phyloP scores from a whole-genome alignment of 2,797 vertebrate genomes.

The Phataginus tetradactyla region DNA sequence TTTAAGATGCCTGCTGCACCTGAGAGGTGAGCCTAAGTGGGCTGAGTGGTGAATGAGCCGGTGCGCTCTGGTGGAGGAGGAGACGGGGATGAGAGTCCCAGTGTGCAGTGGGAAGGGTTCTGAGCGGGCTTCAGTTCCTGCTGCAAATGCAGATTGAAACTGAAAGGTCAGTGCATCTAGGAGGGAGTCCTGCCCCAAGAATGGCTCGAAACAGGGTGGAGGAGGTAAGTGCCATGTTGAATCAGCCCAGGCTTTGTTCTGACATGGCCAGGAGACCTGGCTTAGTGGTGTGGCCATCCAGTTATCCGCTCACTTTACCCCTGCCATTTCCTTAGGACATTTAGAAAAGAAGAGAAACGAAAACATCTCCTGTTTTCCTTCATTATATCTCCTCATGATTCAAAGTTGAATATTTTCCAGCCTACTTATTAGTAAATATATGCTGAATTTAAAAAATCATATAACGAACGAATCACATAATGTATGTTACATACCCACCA shows the following conservation, averaged over 20 bases:
- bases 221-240: background rate
- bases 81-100: accelerated
- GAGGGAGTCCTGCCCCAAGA: background rate
- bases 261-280: background rate
- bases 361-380: background rate
- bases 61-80: accelerated
- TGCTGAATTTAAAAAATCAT: background rate
- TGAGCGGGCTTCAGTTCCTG: accelerated
- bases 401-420: background rate
- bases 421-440: background rate
- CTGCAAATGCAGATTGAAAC: background rate
- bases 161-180: background rate
- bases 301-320: background rate
- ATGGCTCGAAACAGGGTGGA: background rate
- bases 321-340: background rate
- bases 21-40: background rate
- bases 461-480: too few species aligned
- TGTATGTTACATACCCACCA: background rate
- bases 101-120: accelerated
- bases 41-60: background rate
- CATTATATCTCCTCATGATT: background rate
- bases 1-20: background rate
- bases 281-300: accelerated
- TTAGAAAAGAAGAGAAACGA: background rate
- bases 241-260: background rate